These are phyloP conservation scores for Anadara kagoshimensis DNA, from an alignment of 1,140 invertebrate genomes.

Conservation along the genomic window DNA sequence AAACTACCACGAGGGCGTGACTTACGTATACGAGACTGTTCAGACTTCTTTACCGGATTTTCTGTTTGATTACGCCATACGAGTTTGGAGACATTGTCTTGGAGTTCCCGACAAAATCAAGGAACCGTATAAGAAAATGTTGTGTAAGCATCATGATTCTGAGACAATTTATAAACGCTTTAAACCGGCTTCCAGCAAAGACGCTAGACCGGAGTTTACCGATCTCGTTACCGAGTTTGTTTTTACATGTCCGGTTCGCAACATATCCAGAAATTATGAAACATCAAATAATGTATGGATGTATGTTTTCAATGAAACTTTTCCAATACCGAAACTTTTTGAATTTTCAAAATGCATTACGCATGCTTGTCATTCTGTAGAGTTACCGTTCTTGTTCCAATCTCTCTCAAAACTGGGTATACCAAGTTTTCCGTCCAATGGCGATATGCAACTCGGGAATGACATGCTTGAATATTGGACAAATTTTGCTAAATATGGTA, in stretches of 20 bases:
- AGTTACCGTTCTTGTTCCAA: too few relatives aligned
- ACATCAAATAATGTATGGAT: conserved; percentile 27
- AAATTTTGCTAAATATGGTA: too few relatives aligned
- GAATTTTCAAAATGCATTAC: too few relatives aligned
- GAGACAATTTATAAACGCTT: too few relatives aligned
- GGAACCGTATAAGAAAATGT: neutral
- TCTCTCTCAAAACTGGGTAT: too few relatives aligned
- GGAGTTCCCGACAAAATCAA: conserved; percentile 14
- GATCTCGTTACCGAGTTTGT: conserved; percentile 35
- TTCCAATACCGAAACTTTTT: conserved; percentile 10
- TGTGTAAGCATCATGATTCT: too few relatives aligned
- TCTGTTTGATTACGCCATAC: conserved; percentile 16
- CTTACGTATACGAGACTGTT: conserved; percentile 26
- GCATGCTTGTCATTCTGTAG: too few relatives aligned
- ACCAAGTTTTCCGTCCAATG: too few relatives aligned
- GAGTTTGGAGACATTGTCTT: conserved; percentile 12
- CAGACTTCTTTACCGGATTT: neutral
- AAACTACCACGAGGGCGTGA: conserved; percentile 21
- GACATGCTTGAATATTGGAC: too few relatives aligned
- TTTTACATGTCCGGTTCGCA: conserved; percentile 28
- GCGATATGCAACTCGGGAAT: too few relatives aligned
- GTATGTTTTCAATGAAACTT: conserved; percentile 35
- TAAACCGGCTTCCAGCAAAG: neutral
- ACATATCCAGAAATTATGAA: conserved; percentile 2
- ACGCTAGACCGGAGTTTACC: conserved; percentile 12